These are phyloP conservation scores for Eospalax fontanierii DNA, from an alignment of 2,797 vertebrate species.

Conservation along the genomic window DNA sequence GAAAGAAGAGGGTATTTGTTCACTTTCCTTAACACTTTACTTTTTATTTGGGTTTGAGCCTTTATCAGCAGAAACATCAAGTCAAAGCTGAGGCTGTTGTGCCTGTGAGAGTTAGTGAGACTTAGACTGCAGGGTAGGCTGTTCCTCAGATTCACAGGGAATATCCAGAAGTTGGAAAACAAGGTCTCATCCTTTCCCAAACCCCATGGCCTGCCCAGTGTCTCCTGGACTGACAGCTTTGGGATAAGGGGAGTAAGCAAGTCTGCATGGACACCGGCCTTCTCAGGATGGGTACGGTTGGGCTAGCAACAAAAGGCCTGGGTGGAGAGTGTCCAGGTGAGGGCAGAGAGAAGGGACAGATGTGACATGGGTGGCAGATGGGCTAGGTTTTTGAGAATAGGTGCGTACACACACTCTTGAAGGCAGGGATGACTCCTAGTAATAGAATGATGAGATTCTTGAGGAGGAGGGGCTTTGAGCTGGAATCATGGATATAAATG, in stretches of 20 bases:
- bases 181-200: background rate
- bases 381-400: background rate
- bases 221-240: background rate
- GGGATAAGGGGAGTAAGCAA: background rate
- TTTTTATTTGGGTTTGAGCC: background rate
- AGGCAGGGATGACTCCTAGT: background rate
- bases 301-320: background rate
- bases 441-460: background rate
- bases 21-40: fast-evolving
- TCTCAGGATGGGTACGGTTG: background rate
- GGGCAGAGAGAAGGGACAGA: background rate
- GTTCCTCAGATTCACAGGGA: background rate
- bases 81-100: background rate
- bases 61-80: background rate
- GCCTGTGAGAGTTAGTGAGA: background rate
- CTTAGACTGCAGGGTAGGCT: background rate
- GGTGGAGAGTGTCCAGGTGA: background rate
- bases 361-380: fast-evolving
- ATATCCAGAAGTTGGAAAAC: fast-evolving
- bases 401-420: background rate
- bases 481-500: background rate
- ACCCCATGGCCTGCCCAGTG: background rate
- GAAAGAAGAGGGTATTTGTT: background rate
- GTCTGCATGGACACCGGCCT: background rate
- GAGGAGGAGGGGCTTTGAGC: background rate